Base-by-base conservation (phyloP, 2,113 vertebrate genomes). In the Nerophis lumbriciformis region DNA sequence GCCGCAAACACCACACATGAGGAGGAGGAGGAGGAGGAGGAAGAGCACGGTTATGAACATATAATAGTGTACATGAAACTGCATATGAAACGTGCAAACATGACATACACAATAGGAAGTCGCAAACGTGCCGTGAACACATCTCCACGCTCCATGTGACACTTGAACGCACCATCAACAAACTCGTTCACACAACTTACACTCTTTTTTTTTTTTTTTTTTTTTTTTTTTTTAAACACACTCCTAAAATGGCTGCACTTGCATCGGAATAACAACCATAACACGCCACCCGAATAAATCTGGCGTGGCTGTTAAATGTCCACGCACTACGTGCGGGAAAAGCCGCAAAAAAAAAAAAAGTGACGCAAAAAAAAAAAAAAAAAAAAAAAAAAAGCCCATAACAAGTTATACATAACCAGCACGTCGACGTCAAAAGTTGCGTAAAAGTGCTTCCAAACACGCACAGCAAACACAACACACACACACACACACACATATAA, bases 1-100 rank as follows among this genome's bases (percentile, higher is more conserved):
- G 71, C 55, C 55, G 67, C 65, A 66, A 84, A 84, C 78, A 79
- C 70, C 66, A 66, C 83, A 74, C 4, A 52, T 2, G 48, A 72
- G 61, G 28, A 28, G 28, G 28, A 28, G 28, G 28, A 28, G 28
- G 28, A 28, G 28, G 28, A 28, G 28, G 28, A 28, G 28, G 51
- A 48, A 37, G 53, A 55, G 53, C 35, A 16, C 36, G 38, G 53
- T 39, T 55, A 28, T 28, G 28, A 28, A 28, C 28, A 39, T 35
- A 55, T 55, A 15, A 15, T 12, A 48, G 6, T 28, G 47, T 48
- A 48, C 47, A 15, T 48, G 15, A 13, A 14, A 48, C 47, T 28
- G 47, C n/a, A 48, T 14, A 15, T 48, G 15, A 13, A 14, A 48
- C 47, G 14, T 48, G 12, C 28, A 28, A 28, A 28, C 28, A 28